Conservation (phyloP, 1,140 invertebrate genomes). For the Dendroctonus ponderosae region DNA sequence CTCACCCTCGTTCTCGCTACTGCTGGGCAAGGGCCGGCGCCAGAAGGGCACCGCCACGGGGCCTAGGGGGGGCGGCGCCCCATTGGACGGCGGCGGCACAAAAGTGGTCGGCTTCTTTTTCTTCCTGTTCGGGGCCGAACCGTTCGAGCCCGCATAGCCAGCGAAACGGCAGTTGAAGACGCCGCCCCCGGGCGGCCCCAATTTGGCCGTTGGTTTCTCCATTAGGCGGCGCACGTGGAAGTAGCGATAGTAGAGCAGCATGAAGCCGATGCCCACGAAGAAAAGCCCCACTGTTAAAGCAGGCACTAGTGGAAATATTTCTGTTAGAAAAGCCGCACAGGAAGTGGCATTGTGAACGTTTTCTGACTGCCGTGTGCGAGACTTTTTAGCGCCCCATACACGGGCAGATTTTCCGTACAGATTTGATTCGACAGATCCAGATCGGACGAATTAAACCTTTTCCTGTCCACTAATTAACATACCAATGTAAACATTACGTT, state of each 20-base stretch:
- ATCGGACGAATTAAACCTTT: too few relatives aligned
- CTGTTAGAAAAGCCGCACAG: too few relatives aligned
- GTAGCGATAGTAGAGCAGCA: conserved; percentile 81
- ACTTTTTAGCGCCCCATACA: too few relatives aligned
- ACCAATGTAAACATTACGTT: too few relatives aligned
- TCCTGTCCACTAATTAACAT: too few relatives aligned
- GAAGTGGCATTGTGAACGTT: too few relatives aligned
- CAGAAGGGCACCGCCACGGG: conserved; percentile 70
- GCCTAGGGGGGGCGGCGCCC: conserved; percentile 39
- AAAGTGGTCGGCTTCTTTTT: conserved; percentile 88
- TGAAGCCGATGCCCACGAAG: conserved; percentile 75
- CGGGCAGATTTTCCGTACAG: too few relatives aligned
- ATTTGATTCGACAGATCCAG: too few relatives aligned
- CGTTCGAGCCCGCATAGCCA: conserved; percentile 55
- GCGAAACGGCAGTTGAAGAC: conserved; percentile 87
- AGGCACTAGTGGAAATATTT: conserved; percentile 37
- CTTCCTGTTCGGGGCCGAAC: conserved; percentile 62
- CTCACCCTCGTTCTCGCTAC: conserved; percentile 68
- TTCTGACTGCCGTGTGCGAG: too few relatives aligned
- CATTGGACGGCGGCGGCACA: conserved; percentile 71
- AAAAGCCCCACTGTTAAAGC: conserved; percentile 57
- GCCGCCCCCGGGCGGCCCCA: conserved; percentile 68
- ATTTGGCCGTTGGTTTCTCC: conserved; percentile 44
- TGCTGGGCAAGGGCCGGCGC: conserved; percentile 68
- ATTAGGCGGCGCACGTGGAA: conserved; percentile 64